phyloP scores from a whole-genome alignment of 2,113 vertebrate species.

The Syrrhaptes paradoxus region DNA sequence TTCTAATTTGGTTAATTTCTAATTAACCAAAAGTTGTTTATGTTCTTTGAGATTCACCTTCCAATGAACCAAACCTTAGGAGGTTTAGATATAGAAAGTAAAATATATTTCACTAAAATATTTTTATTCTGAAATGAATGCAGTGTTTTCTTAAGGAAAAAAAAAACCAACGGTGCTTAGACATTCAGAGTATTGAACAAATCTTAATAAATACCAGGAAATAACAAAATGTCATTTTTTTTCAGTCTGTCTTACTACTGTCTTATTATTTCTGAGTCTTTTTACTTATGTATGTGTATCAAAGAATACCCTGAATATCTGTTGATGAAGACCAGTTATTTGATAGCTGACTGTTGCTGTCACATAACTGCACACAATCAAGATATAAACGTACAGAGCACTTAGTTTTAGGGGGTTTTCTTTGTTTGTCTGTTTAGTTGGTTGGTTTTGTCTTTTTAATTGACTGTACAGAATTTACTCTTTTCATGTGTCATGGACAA shows the following conservation, averaged over 20 bases:
- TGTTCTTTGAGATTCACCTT: neutral
- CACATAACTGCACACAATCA: neutral
- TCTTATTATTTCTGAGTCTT: neutral
- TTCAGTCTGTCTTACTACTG: neutral
- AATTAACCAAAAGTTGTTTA: neutral
- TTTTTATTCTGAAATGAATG: neutral
- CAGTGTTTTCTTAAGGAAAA: neutral
- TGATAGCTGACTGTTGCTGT: neutral
- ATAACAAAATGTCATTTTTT: neutral
- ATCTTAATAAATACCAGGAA: neutral
- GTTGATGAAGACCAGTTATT: neutral
- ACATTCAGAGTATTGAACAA: neutral
- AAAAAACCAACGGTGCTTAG: neutral
- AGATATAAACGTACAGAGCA: neutral
- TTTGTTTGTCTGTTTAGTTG: neutral
- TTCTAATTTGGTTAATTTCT: too few species aligned
- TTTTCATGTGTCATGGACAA: neutral
- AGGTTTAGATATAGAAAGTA: neutral
- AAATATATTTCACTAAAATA: neutral
- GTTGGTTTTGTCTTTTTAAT: neutral
- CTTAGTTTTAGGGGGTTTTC: neutral
- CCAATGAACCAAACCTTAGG: neutral
- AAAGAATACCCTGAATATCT: neutral
- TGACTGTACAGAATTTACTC: neutral
- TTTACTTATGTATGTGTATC: neutral